These are phyloP conservation scores for Amphipyra berbera DNA, from an alignment of 2,888 invertebrate species.

Conservation along the genomic window DNA sequence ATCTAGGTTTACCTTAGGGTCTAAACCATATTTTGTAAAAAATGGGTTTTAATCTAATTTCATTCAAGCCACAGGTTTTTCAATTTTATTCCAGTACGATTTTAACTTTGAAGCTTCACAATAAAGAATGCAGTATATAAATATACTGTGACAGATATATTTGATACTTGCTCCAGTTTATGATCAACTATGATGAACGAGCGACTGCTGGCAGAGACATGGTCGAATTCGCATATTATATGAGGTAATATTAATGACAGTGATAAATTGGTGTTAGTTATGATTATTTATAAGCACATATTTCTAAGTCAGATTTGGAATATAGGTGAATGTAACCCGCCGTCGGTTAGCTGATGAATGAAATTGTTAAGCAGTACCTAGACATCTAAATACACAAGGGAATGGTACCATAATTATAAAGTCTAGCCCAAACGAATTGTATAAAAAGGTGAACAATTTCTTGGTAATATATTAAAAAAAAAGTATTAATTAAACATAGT, in stretches of 20 bases:
- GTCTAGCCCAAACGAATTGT: too few relatives aligned
- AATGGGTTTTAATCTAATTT: too few relatives aligned
- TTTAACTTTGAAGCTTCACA: neutral
- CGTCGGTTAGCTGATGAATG: too few relatives aligned
- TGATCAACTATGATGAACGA: conserved; percentile 30
- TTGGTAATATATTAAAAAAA: too few relatives aligned
- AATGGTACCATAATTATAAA: too few relatives aligned
- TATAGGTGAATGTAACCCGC: neutral
- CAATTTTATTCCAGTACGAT: neutral
- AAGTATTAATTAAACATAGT: too few relatives aligned
- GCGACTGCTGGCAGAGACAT: conserved; percentile 20
- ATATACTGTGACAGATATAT: neutral
- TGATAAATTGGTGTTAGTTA: conserved; percentile 11
- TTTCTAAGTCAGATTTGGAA: neutral
- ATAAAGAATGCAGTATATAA: neutral
- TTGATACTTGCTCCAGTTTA: conserved; percentile 32
- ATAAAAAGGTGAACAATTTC: too few relatives aligned
- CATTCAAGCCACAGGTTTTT: neutral
- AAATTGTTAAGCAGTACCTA: too few relatives aligned
- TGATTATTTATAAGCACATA: conserved; percentile 18
- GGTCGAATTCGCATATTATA: conserved; percentile 6
- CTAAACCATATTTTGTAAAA: too few relatives aligned
- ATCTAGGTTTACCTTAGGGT: too few relatives aligned
- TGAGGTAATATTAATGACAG: conserved; percentile 15
- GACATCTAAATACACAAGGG: too few relatives aligned